These are phyloP conservation scores for Mactra quadrangularis DNA, from an alignment of 1,140 invertebrate genomes.

Conservation along the genomic window DNA sequence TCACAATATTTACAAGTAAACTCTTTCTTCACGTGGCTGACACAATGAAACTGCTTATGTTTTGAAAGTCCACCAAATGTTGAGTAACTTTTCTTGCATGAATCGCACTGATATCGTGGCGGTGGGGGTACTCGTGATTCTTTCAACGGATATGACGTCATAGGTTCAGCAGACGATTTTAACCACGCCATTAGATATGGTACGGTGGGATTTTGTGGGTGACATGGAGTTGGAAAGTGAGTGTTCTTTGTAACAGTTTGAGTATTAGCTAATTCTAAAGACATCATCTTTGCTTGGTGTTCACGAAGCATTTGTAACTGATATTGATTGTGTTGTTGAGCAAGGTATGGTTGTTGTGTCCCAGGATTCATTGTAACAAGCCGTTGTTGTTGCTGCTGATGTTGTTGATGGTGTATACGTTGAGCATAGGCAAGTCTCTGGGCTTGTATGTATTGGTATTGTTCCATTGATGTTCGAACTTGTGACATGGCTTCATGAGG, in stretches of 20 bases:
- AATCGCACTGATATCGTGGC: conserved; percentile 93
- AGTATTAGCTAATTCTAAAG: conserved; percentile 8
- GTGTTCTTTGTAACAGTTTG: neutral
- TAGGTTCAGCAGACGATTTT: conserved; percentile 40
- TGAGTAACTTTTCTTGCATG: conserved; percentile 97
- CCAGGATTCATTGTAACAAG: neutral
- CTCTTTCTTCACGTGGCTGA: conserved; percentile 93
- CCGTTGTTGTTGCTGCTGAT: conserved; percentile 4
- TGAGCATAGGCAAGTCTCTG: conserved; percentile 19
- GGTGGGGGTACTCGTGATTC: conserved; percentile 70
- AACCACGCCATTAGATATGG: conserved; percentile 47
- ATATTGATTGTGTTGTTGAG: conserved; percentile 24
- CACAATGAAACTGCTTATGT: conserved; percentile 98
- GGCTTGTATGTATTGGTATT: conserved; percentile 14
- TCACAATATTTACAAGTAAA: conserved; percentile 98
- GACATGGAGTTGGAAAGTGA: neutral
- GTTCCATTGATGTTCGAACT: conserved; percentile 12
- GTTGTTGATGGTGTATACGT: conserved; percentile 24
- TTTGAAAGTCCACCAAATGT: conserved; percentile 97
- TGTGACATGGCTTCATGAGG: neutral
- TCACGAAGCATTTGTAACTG: conserved; percentile 42
- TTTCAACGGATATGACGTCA: conserved; percentile 36
- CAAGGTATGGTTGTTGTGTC: neutral
- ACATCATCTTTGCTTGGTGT: conserved; percentile 38
- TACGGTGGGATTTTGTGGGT: neutral